These are phyloP conservation scores for Galago senegalensis DNA, from an alignment of 2,797 vertebrate genomes.

Conservation along the genomic window DNA sequence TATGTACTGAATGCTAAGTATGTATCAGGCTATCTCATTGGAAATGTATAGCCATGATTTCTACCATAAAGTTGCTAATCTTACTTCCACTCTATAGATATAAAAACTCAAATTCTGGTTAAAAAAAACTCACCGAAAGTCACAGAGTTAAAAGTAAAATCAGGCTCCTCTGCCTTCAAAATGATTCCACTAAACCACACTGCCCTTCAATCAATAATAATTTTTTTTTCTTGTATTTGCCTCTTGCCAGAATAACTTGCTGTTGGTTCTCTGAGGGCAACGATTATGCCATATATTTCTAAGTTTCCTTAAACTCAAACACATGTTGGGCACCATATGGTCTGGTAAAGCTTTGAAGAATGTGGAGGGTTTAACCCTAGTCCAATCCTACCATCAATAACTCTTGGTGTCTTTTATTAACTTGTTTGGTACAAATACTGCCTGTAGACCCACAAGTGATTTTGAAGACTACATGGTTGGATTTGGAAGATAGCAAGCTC, in stretches of 20 bases:
- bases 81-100: background rate
- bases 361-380: background rate
- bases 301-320: background rate
- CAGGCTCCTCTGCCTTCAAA: background rate
- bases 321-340: background rate
- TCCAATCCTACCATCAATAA: background rate
- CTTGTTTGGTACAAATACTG: slow-evolving; percentile 55
- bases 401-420: slow-evolving; percentile 27
- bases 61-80: background rate
- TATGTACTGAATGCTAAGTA: background rate
- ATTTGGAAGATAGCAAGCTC: slow-evolving; percentile 64
- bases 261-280: background rate
- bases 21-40: background rate
- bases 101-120: slow-evolving; percentile 24
- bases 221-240: background rate
- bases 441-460: slow-evolving; percentile 54
- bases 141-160: background rate
- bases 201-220: background rate
- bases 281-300: background rate
- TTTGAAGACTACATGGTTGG: slow-evolving; percentile 52
- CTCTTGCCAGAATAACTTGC: background rate
- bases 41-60: background rate
- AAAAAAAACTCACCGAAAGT: background rate
- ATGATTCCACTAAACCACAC: background rate
- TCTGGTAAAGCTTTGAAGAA: slow-evolving; percentile 26